Evolutionary conservation across 92 coral and sea anemone genomes (phyloP), one percentile per base, ranked within the genome.

Genomic region (Montipora capitata): DNA sequence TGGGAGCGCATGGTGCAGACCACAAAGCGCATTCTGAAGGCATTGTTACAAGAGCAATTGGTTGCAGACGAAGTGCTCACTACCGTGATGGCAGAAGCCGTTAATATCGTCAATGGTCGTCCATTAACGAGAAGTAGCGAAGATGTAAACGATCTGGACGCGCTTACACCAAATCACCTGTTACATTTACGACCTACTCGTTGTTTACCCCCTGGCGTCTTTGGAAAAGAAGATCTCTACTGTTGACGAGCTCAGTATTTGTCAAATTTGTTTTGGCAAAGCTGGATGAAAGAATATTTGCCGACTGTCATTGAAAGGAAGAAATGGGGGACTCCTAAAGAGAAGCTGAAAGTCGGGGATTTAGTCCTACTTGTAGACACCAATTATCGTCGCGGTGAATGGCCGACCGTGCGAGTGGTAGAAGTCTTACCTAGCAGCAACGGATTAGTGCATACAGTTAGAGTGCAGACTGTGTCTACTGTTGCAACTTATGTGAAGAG

Each of bases 381-480:
- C 40, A 76, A 44, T 12, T 89, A 76, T 54, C 87, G 67, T 61
- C 76, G 89, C 10, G 93, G 89, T 38, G 73, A 90, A 45, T 89
- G 93, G 89, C 85, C 85, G 20, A 27, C 77, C 14, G 89, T 76
- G n/a, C 59, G 79, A 1, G 77, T 90, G 12, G 87, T 67, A 4
- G 93, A 89, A 66, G 89, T 84, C 11, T 44, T 77, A 11, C 35
- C 77, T 56, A 77, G 86, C 72, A 43, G 72, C 27, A 91, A 89
- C 62, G 91, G 96, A 41, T 85, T 67, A 9, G 96, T 89, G 79
- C 93, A 87, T 48, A 64, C 91, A 13, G 96, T 82, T 3, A 69
- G 62, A 61, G 96, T 89, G 81, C 85, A 76, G 93, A 81, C 96
- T 48, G 40, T 78, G 8, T 93, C 78, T 5, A 76, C 93, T 40